phyloP scores from a whole-genome alignment of 1,140 invertebrate species.

The Listronotus oregonensis region DNA sequence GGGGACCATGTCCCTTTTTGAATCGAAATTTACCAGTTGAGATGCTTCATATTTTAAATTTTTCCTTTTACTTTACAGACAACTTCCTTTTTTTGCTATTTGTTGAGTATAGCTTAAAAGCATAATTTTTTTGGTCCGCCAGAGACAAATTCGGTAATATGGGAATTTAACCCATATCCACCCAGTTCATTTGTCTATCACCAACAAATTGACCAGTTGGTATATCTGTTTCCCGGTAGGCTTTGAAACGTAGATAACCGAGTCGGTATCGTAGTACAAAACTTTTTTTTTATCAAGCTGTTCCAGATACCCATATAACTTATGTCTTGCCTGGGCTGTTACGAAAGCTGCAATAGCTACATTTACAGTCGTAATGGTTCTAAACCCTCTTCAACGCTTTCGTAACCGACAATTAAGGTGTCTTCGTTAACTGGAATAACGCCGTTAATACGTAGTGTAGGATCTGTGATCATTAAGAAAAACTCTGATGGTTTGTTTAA shows the following conservation, averaged over 20 bases:
- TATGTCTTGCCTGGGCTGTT: conserved; percentile 54
- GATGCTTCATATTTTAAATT: too few species aligned
- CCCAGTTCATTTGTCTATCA: conserved; percentile 48
- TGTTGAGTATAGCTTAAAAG: too few species aligned
- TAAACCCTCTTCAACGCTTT: conserved; percentile 7
- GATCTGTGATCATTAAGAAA: conserved; percentile 42
- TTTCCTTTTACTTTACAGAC: too few species aligned
- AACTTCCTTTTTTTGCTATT: too few species aligned
- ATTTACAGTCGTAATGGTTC: neutral
- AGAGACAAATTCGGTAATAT: too few species aligned
- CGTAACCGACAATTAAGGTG: conserved; percentile 42
- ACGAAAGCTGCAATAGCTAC: conserved; percentile 49
- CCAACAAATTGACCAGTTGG: conserved; percentile 47
- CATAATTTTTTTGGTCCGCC: too few species aligned
- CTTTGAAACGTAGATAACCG: conserved; percentile 43
- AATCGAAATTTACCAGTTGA: too few species aligned
- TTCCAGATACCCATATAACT: conserved; percentile 54
- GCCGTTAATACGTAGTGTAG: conserved; percentile 34
- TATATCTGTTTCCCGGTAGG: conserved; percentile 31
- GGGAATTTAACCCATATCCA: too few species aligned
- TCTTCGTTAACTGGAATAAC: conserved; percentile 44
- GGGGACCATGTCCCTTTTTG: too few species aligned
- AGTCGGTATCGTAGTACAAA: conserved; percentile 58
- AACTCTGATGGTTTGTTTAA: too few species aligned
- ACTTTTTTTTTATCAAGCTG: conserved; percentile 45